Conservation (phyloP, 2,797 vertebrate genomes). For the Cuculus canorus region DNA sequence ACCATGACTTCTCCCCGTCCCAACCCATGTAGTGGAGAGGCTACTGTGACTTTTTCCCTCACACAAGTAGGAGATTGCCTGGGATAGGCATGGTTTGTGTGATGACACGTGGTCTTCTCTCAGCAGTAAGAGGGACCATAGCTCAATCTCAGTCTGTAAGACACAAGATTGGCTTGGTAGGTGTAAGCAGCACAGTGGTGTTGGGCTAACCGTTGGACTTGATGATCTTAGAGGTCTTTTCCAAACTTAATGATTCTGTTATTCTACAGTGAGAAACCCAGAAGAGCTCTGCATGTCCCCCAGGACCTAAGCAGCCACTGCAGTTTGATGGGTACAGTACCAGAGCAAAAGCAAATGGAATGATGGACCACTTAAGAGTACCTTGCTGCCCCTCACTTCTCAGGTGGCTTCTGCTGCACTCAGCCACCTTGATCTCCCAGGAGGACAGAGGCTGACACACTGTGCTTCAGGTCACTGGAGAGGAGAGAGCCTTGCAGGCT, state of each 20-base stretch:
- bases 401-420: background rate
- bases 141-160: background rate
- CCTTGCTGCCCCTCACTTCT: background rate
- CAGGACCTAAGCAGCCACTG: accelerated
- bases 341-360: background rate
- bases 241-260: too few species aligned
- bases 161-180: accelerated
- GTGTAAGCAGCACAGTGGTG: too few species aligned
- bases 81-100: background rate
- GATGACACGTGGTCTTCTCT: background rate
- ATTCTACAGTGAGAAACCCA: background rate
- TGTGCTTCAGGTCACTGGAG: background rate
- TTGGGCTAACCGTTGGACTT: too few species aligned
- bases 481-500: background rate
- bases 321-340: accelerated
- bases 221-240: too few species aligned
- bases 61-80: accelerated
- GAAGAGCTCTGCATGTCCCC: background rate
- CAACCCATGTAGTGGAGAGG: accelerated
- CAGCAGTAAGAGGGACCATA: background rate
- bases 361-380: background rate
- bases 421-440: background rate
- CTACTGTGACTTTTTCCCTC: background rate
- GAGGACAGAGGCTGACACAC: background rate
- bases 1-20: background rate